Evolutionary conservation across 2,797 vertebrate species (phyloP).

Genomic region (Acrocephalus scirpaceus): DNA sequence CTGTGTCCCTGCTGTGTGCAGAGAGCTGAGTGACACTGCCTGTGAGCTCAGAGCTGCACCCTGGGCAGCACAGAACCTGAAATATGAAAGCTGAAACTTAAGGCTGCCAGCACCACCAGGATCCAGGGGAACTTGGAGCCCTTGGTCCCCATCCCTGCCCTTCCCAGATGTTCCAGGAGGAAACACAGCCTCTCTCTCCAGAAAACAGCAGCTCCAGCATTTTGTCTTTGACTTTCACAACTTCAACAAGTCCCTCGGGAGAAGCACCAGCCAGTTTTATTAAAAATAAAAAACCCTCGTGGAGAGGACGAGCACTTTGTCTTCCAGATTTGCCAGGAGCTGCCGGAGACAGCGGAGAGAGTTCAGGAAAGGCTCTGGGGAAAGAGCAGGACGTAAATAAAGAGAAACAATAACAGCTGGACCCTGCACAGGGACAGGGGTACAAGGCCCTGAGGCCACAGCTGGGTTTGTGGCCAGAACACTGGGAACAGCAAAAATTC

Average conservation of each 20-base stretch:
- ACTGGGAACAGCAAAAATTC: not conserved
- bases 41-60: not conserved
- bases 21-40: not conserved
- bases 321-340: conserved; percentile 20
- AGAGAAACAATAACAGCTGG: not conserved
- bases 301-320: not conserved
- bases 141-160: not conserved
- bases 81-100: accelerated
- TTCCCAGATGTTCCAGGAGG: not conserved
- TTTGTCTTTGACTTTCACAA: not conserved
- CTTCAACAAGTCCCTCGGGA: conserved; percentile 38
- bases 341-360: not conserved
- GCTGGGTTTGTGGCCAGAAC: not conserved
- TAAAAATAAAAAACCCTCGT: conserved; percentile 43
- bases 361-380: not conserved
- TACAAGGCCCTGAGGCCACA: not conserved
- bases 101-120: not conserved
- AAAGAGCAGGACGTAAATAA: not conserved
- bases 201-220: conserved; percentile 17
- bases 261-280: conserved; percentile 27
- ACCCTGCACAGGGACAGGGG: not conserved
- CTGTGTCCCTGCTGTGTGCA: not conserved
- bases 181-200: not conserved
- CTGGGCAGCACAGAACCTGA: not conserved
- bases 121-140: not conserved